Conservation (phyloP, 2,113 vertebrate species). For the Pterocles orientalis region DNA sequence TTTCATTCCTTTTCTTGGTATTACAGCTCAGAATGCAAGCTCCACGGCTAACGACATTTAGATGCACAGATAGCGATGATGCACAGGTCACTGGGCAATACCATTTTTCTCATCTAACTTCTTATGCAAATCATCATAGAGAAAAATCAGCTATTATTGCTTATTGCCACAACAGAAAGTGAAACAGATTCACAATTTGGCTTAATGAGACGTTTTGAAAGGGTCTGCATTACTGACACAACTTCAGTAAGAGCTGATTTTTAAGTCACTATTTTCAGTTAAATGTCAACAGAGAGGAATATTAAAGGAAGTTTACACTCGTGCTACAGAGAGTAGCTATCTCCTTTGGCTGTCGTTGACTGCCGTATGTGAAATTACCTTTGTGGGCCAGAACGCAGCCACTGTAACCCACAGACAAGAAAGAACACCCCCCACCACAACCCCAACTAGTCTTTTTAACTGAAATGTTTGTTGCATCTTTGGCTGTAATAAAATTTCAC, state of each 20-base stretch:
- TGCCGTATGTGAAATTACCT: background rate
- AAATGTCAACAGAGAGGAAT: background rate
- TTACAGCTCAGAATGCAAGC: background rate
- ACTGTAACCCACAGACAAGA: background rate
- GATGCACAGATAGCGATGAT: background rate
- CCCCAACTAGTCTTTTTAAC: background rate
- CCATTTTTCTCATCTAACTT: conserved; percentile 26
- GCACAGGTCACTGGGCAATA: conserved; percentile 34
- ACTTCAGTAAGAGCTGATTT: background rate
- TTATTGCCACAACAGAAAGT: background rate
- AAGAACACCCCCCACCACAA: background rate
- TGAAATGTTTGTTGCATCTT: background rate
- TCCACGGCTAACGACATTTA: background rate
- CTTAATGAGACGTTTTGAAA: background rate
- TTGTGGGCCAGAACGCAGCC: background rate
- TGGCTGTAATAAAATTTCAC: background rate
- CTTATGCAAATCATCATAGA: conserved; percentile 22
- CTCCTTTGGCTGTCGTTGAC: background rate
- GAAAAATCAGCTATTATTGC: conserved; percentile 25
- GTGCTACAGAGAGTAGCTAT: background rate
- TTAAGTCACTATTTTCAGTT: background rate
- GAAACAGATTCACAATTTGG: background rate
- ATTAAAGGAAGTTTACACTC: background rate
- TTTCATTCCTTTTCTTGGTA: background rate
- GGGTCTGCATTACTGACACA: background rate